These are phyloP conservation scores for Aphidius colemani DNA, from an alignment of 2,888 invertebrate genomes.

Conservation along the genomic window DNA sequence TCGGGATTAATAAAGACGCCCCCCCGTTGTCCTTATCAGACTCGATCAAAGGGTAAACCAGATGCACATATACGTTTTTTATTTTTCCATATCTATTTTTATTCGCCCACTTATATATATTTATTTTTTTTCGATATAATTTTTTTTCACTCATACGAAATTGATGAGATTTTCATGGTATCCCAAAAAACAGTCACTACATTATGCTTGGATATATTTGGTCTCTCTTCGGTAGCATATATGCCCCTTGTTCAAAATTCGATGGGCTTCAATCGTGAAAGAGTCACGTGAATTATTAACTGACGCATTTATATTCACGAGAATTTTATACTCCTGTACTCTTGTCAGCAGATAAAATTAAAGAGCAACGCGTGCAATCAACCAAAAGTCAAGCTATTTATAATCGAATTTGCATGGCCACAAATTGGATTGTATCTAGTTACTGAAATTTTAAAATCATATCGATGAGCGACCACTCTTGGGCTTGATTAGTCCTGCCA, in stretches of 20 bases:
- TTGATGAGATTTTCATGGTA: no score
- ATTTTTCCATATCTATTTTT: neutral
- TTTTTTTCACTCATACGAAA: no score
- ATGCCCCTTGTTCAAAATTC: neutral
- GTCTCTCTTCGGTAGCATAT: no score
- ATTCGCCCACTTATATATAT: neutral
- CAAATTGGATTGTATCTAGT: neutral
- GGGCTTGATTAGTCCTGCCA: no score
- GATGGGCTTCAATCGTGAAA: conserved; percentile 5
- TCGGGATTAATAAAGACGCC: conserved; percentile 20
- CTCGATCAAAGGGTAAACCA: conserved; percentile 13
- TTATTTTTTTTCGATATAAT: neutral
- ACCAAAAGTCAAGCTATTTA: conserved; percentile 28
- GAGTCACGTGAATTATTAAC: conserved; percentile 16
- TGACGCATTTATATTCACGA: conserved; percentile 8
- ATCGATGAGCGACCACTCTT: no score
- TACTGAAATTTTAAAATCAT: no score
- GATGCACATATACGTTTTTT: conserved; percentile 3
- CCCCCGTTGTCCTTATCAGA: conserved; percentile 13
- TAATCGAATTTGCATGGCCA: conserved; percentile 29
- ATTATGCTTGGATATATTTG: no score
- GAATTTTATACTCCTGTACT: conserved; percentile 1
- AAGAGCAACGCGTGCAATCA: conserved; percentile 24
- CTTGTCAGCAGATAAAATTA: conserved; percentile 16
- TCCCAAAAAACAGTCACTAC: no score